Conservation (phyloP, 2,888 invertebrate species). For the Baccha elongata region DNA sequence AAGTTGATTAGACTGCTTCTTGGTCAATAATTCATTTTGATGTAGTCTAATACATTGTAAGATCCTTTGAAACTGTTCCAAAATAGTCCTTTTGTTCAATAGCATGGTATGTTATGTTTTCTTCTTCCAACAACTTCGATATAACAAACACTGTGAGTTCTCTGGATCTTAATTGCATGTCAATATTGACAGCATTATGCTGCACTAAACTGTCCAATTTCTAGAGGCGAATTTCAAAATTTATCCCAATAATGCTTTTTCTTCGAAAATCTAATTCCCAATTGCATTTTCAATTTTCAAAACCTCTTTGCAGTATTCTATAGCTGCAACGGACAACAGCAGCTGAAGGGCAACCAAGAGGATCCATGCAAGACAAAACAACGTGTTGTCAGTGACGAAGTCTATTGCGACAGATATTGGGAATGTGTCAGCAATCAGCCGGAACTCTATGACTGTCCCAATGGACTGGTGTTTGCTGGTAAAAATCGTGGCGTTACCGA, state of each 20-base stretch:
- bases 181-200: slow-evolving; percentile 41
- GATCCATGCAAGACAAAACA: slow-evolving; percentile 93
- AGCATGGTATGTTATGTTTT: background rate
- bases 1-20: slow-evolving; percentile 17
- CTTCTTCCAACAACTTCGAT: background rate
- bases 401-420: slow-evolving; percentile 91
- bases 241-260: slow-evolving; percentile 36
- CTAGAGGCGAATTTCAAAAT: slow-evolving; percentile 29
- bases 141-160: background rate
- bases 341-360: slow-evolving; percentile 83
- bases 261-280: slow-evolving; percentile 27
- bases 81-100: slow-evolving; percentile 23
- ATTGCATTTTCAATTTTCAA: slow-evolving; percentile 44
- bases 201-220: slow-evolving; percentile 37
- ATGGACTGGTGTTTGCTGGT: slow-evolving; percentile 94
- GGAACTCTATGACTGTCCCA: slow-evolving; percentile 94
- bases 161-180: slow-evolving; percentile 41
- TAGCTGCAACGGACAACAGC: slow-evolving; percentile 74
- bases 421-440: slow-evolving; percentile 93
- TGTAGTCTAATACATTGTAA: background rate
- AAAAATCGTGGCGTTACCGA: slow-evolving; percentile 94
- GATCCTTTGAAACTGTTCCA: background rate
- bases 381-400: slow-evolving; percentile 89
- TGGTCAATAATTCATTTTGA: slow-evolving; percentile 7
- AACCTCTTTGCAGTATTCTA: slow-evolving; percentile 34